Evolutionary conservation across 2,113 vertebrate species (phyloP), one percentile per base, ranked within the genome.

Genomic region (Melierax canorus): DNA sequence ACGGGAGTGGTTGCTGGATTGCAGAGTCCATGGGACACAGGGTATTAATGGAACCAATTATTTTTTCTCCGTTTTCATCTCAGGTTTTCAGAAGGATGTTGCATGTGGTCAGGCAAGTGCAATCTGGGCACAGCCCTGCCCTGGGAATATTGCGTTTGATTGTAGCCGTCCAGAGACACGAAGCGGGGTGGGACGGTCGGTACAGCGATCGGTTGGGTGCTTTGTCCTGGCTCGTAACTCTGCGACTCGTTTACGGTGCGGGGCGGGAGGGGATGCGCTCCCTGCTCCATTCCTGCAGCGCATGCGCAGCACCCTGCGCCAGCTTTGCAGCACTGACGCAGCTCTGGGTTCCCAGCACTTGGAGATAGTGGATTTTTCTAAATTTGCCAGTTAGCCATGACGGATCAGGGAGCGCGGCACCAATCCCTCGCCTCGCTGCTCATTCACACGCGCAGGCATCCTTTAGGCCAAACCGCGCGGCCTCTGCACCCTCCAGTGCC

Each of bases 321-420:
- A 10, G 41, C 63, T 11, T 9, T 9, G 55, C 36, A 26, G 69
- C 50, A 4, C 10, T 0, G 6, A 1, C 9, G 48, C 36, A 7
- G 23, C 38, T 16, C 2, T 1, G 62, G 24, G 13, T 8, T n/a
- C 26, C 16, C 88, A 34, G 68, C 2, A 0, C 43, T 29, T 3
- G 64, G 8, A 29, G 15, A 22, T 1, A 8, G 39, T 0, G 1
- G 26, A 0, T 34, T 64, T 56, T 29, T 15, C 50, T 51, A 0
- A 15, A 41, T 43, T 15, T 53, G 26, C 2, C 6, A 1, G 29
- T 46, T 12, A 3, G 27, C n/a, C 17, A 2, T 2, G 46, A 2
- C 0, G 0, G 59, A 7, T 18, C n/a, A 7, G 45, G 69, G 34
- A 18, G 45, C 0, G 27, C 4, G 3, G 50, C 68, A 48, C 15